A percentile compares a stretch with the other conserved stretches of the same genome.
Evolutionary conservation across 2,888 invertebrate genomes (phyloP).

Genomic region (Drosophila cyrtoloma): DNA sequence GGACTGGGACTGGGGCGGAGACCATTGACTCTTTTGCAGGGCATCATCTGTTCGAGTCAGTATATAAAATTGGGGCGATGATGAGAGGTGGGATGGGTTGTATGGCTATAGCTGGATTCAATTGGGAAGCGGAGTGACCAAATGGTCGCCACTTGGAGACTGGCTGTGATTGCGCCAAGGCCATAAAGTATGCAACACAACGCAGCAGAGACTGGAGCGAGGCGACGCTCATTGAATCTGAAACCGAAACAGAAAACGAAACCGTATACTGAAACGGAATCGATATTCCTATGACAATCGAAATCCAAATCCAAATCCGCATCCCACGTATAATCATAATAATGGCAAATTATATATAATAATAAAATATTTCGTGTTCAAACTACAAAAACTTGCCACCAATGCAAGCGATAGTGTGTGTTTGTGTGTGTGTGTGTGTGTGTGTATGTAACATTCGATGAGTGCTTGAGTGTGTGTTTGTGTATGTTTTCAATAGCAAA

Average conservation of each 20-base stretch:
- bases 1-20: too few species aligned
- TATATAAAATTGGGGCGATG: slow-evolving; percentile 4
- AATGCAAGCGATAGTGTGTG: slow-evolving; percentile 15
- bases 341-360: slow-evolving; percentile 82
- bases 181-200: slow-evolving; percentile 75
- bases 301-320: slow-evolving; percentile 33
- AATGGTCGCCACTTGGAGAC: slow-evolving; percentile 16
- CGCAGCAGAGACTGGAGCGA: slow-evolving; percentile 18
- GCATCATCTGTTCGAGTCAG: slow-evolving; percentile 40
- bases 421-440: slow-evolving; percentile 11
- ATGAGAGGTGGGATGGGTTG: neutral
- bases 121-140: slow-evolving; percentile 27
- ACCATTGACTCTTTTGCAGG: neutral
- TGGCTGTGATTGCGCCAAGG: slow-evolving; percentile 61
- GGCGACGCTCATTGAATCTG: slow-evolving; percentile 42
- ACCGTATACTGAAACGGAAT: slow-evolving; percentile 10
- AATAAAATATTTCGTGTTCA: slow-evolving; percentile 81
- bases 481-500: slow-evolving; percentile 53
- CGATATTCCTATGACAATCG: slow-evolving; percentile 16
- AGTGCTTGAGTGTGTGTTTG: slow-evolving; percentile 12
- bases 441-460: neutral
- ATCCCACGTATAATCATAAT: slow-evolving; percentile 78
- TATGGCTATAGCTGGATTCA: slow-evolving; percentile 8
- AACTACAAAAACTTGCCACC: slow-evolving; percentile 63
- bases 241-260: slow-evolving; percentile 12